Evolutionary conservation across 2,888 invertebrate species (phyloP), one percentile per base, ranked within the genome.

Genomic region (Pharmacophagus antenor): DNA sequence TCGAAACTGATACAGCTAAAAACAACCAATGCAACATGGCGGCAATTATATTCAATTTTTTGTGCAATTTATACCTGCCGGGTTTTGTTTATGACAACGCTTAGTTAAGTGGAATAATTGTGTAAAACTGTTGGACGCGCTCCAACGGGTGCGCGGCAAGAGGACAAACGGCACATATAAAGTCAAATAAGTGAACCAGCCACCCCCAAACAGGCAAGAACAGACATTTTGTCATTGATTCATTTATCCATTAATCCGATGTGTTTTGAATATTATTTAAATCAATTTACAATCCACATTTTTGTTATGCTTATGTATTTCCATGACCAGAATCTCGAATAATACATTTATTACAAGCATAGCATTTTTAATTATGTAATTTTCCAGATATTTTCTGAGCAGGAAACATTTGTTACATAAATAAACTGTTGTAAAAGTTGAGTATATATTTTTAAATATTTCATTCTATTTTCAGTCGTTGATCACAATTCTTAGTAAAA

Each of bases 61-160:
- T 85, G 82, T 81, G 85, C 87, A 82, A 84, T 87, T 86, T 84
- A 88, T 89, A 88, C 84, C 82, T 85, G 85, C 82, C 84, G 83
- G 79, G 74, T 83, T 84, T 84, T 89, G 89, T 89, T 90, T 89
- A 89, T 88, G 86, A 84, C 80, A 81, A 83, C 87, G 89, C 88
- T 89, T 88, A 88, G 88, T 89, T 88, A 88, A 89, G 86, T 89
- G 89, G 88, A 89, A 90, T 89, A 88, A 90, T 89, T 89, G 88
- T 89, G 88, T 89, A 89, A 89, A 90, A 86, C 83, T 84, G 83
- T 90, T 89, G 89, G 89, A 85, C 77, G 68, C 71, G 70, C 76
- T 88, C 89, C 89, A 90, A 84, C 83, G 75, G 73, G 79, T 76
- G 79, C 76, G 77, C 72, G 76, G 74, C 71, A 74, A 77, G 74